Base-by-base conservation (phyloP, 2,888 invertebrate genomes). In the Silvanus unidentatus region DNA sequence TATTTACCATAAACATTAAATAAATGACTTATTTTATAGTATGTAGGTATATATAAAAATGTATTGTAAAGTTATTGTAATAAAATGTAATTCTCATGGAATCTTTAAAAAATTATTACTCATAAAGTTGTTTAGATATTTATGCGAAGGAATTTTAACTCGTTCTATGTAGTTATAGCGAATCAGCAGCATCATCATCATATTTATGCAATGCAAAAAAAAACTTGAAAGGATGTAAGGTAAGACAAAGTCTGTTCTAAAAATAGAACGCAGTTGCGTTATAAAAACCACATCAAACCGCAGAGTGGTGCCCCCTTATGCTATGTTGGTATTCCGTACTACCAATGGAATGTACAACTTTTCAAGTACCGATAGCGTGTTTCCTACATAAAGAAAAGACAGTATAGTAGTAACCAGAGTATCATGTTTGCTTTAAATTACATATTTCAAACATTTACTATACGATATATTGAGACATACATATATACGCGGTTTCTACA, bases 181-280 rank as follows among this genome's bases (percentile, higher is more conserved):
- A 22, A 22, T 22, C 22, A 11, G 37, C 37, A n/a, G 37, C 5
- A 37, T 4, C 37, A 37, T 4, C n/a, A 15, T 37, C 37, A 37
- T 37, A 37, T 37, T 37, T 37, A 27, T 32, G 43, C 46, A 41
- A 28, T 45, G 44, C 48, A 50, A 54, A 57, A 62, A 55, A 59
- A 53, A 63, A 64, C 59, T 57, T 52, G 63, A 59, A 53, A 63
- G 63, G 60, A 57, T 53, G 64, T 61, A 62, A 59, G 56, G 59
- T 60, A 58, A 62, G 43, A 42, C 38, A 32, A 40, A 42, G 58
- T 58, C 53, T 50, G 52, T 55, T 60, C 65, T 66, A 67, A 59
- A 65, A 66, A 67, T 67, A 67, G 65, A 53, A 49, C 41, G 44
- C 38, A 49, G 49, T 48, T 42, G 49, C 47, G 37, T 28, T 39